Evolutionary conservation across 2,888 invertebrate genomes (phyloP), one percentile per base, ranked within the genome.

Genomic region (Drosophila conformis): DNA sequence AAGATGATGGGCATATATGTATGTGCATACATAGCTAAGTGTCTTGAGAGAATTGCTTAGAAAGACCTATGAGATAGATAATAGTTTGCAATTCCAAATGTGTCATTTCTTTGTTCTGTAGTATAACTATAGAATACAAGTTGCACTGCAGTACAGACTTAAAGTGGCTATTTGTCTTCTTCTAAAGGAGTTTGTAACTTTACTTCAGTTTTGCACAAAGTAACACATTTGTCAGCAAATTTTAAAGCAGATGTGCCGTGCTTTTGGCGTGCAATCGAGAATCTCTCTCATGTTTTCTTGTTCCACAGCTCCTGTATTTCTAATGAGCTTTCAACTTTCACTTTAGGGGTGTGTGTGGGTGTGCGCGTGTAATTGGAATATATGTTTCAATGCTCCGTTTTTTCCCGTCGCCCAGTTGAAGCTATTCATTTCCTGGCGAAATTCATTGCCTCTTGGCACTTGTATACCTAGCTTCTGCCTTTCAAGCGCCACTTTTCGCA

Each of bases 271-370:
- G 3, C 15, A 5, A 36, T 38, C 4, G 63, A 48, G 13, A n/a
- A 40, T 38, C 18, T n/a, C 21, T 53, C 29, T 38, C 52, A 52
- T 53, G 52, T 40, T 66, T 77, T 60, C 64, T 65, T 69, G 72
- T 69, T 63, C 36, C 58, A 25, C 36, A 42, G 40, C 66, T 40
- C 40, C 52, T 78, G 68, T 57, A 78, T 69, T 63, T 52, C 51
- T 78, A 67, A 81, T 81, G 70, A 70, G 72, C 60, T 54, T 21
- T 56, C 15, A 73, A 70, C 60, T 52, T 21, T 56, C 15, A 18
- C 27, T 15, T 8, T 40, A 33, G 10, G 38, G 36, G 46, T 60
- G 27, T 46, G 25, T n/a, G 13, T 42, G 56, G 15, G 27, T 52
- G 48, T 52, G 18, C 48, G 40, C 49, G 29, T 48, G 40, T 33